A percentile compares a stretch with the other conserved stretches of the same genome.
Evolutionary conservation across 2,113 vertebrate genomes (phyloP).

Genomic region (Paralichthys olivaceus): DNA sequence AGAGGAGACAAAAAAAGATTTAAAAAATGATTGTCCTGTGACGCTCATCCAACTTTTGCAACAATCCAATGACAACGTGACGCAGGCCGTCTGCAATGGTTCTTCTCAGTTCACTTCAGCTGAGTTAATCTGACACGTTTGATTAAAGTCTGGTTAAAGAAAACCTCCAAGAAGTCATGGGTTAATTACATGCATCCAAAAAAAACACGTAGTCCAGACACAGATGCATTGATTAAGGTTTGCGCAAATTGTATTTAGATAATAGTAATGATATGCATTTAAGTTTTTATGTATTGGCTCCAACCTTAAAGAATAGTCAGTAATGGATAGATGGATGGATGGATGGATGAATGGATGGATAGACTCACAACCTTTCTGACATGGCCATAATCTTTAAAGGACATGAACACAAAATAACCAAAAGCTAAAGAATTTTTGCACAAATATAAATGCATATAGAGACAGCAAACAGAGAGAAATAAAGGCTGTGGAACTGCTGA

Average conservation of each 20-base stretch:
- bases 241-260: neutral
- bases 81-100: neutral
- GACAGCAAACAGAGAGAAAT: no score
- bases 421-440: no score
- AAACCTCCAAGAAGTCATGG: slow-evolving; percentile 1
- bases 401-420: no score
- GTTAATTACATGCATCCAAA: slow-evolving; percentile 17
- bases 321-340: neutral
- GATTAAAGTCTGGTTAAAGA: slow-evolving; percentile 30
- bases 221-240: neutral
- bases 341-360: neutral
- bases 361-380: neutral
- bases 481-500: no score
- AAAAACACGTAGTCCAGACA: neutral
- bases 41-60: slow-evolving; percentile 14
- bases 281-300: no score
- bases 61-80: slow-evolving; percentile 21
- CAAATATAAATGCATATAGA: no score
- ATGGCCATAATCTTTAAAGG: no score
- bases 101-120: slow-evolving; percentile 21
- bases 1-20: no score
- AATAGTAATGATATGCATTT: neutral
- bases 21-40: slow-evolving; percentile 5
- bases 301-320: neutral
- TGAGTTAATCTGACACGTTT: slow-evolving; percentile 9